phyloP scores from a whole-genome alignment of 2,888 invertebrate species.

The Clitarchus hookeri region DNA sequence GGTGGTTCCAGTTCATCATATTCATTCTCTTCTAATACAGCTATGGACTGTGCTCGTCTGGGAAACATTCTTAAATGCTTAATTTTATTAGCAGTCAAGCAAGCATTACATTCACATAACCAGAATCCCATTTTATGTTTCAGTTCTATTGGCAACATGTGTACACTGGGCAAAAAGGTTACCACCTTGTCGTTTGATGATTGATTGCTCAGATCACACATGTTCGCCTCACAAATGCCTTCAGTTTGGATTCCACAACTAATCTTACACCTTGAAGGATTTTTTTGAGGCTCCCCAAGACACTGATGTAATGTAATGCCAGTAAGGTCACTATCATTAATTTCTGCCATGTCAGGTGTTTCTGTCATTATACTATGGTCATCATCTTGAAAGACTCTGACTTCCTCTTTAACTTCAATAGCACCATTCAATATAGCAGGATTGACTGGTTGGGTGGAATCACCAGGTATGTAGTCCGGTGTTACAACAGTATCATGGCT shows the following conservation, averaged over 20 bases:
- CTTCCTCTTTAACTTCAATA: neutral
- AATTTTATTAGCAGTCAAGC: neutral
- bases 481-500: neutral
- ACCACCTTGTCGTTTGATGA: neutral
- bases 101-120: neutral
- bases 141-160: neutral
- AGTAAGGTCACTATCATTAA: neutral
- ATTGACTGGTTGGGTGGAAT: neutral
- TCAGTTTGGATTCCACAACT: neutral
- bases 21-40: neutral
- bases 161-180: neutral
- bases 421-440: neutral
- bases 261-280: neutral
- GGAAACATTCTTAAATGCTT: neutral
- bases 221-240: neutral
- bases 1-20: neutral
- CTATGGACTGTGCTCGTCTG: neutral
- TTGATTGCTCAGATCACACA: neutral
- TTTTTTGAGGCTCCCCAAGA: neutral
- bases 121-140: neutral
- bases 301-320: neutral
- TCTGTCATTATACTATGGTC: neutral
- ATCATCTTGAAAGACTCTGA: slow-evolving; percentile 1
- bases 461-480: neutral
- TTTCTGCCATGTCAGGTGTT: neutral